Base-by-base conservation (phyloP, 2,888 invertebrate species). In the Leucophenga montana region DNA sequence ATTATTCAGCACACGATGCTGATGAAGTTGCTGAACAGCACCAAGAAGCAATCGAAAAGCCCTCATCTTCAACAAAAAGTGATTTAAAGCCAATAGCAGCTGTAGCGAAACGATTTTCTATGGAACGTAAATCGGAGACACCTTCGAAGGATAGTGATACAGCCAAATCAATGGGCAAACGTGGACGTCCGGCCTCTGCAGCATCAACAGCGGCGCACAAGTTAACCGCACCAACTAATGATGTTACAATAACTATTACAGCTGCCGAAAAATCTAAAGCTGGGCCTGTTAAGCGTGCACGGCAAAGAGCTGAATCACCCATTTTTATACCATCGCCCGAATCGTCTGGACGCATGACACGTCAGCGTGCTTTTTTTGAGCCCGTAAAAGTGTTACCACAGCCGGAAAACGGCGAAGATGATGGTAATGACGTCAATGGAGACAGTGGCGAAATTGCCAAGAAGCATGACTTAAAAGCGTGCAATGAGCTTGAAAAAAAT, bases 361-460 rank as follows among this genome's bases (percentile, higher is more conserved):
- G 87, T 22, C 87, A 87, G 71, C 81, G 88, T 31, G 88, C 88
- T 61, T 88, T 88, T 78, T 88, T 88, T 77, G 88, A 88, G 71
- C 88, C 88, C 0, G 88, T 88, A 3, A 88, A 88, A 76, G 86
- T 88, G 33, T 77, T 77, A 14, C 85, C 79, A 5, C 81, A 76
- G 33, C 71, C 70, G 13, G 68, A 73, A 27, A 72, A 76, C n/a
- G 50, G n/a, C 6, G 18, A n/a, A 1, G 50, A 50, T n/a, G 39
- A 46, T 54, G 16, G 22, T 20, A 0, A 54, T 66, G 18, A 13
- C 44, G 4, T 27, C 27, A 14, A 70, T 70, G 0, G 68, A 50
- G 18, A n/a, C n/a, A 4, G 3, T 6, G 16, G 16, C 6, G 50
- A 50, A 18, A 8, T 1, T 50, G 16, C 1, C 16, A 50, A 50